Evolutionary conservation across 2,888 invertebrate genomes (phyloP).

Genomic region (Miltochrista miniata): DNA sequence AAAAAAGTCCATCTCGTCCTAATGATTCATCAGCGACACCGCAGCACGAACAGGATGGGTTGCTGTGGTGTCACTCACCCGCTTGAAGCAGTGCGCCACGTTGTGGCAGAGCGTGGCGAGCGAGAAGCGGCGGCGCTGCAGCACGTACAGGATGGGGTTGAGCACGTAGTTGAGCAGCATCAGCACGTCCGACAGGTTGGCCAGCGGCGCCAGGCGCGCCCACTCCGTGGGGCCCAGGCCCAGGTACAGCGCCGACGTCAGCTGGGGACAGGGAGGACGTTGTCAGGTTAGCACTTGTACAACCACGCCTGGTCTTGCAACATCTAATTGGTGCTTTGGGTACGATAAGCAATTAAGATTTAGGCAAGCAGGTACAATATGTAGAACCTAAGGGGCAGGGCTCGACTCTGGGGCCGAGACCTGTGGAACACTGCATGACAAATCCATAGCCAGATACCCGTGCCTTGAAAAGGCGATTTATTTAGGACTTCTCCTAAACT

Average conservation of each 20-base stretch:
- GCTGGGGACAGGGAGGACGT: slow-evolving; percentile 50
- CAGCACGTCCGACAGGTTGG: slow-evolving; percentile 87
- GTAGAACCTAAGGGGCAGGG: no score
- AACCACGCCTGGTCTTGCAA: no score
- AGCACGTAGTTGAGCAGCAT: slow-evolving; percentile 92
- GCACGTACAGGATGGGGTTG: slow-evolving; percentile 92
- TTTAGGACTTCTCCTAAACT: no score
- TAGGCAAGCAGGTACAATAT: no score
- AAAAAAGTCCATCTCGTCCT: background rate
- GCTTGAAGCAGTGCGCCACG: slow-evolving; percentile 67
- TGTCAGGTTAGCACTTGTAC: no score
- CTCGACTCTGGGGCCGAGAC: no score
- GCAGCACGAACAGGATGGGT: background rate
- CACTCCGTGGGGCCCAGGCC: slow-evolving; percentile 61
- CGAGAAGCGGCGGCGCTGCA: slow-evolving; percentile 65
- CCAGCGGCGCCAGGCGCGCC: slow-evolving; percentile 60
- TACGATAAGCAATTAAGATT: no score
- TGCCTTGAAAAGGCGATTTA: no score
- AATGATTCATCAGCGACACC: no score
- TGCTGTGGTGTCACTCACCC: slow-evolving; percentile 43
- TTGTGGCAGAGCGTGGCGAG: slow-evolving; percentile 53
- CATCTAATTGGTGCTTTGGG: no score
- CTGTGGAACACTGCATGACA: no score
- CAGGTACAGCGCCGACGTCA: slow-evolving; percentile 81
- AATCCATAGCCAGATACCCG: no score